Conservation (phyloP, 92 coral and sea anemone genomes). For the Metridium senile region DNA sequence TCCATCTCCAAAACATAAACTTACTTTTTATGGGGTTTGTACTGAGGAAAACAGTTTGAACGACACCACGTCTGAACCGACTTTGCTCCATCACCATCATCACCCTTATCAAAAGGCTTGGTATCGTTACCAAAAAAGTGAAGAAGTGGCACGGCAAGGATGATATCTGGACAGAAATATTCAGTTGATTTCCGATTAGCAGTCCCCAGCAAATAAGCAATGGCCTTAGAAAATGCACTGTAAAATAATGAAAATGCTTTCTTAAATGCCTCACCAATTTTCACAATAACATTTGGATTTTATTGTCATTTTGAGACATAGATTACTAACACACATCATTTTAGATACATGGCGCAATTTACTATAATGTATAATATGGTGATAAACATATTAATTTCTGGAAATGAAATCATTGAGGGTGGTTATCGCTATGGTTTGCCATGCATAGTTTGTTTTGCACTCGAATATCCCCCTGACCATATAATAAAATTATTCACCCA, state of each 20-base stretch:
- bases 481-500: background rate
- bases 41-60: background rate
- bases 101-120: slow-evolving; percentile 60
- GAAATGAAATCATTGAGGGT: no score
- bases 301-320: no score
- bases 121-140: slow-evolving; percentile 68
- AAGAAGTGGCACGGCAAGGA: slow-evolving; percentile 67
- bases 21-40: slow-evolving; percentile 11
- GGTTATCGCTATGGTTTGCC: no score
- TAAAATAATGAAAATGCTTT: background rate
- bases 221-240: slow-evolving; percentile 11
- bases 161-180: slow-evolving; percentile 29
- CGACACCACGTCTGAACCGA: slow-evolving; percentile 19
- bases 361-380: no score
- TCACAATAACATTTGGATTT: no score
- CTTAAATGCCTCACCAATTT: background rate
- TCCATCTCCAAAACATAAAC: background rate
- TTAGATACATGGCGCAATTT: no score
- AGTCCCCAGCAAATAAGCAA: slow-evolving; percentile 7
- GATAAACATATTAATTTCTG: no score
- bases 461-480: no score
- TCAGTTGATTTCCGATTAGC: background rate
- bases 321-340: no score
- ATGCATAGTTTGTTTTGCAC: no score
- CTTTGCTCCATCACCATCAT: slow-evolving; percentile 24